These are phyloP conservation scores for Drymonia ruficornis DNA, from an alignment of 2,888 invertebrate genomes.

Conservation along the genomic window DNA sequence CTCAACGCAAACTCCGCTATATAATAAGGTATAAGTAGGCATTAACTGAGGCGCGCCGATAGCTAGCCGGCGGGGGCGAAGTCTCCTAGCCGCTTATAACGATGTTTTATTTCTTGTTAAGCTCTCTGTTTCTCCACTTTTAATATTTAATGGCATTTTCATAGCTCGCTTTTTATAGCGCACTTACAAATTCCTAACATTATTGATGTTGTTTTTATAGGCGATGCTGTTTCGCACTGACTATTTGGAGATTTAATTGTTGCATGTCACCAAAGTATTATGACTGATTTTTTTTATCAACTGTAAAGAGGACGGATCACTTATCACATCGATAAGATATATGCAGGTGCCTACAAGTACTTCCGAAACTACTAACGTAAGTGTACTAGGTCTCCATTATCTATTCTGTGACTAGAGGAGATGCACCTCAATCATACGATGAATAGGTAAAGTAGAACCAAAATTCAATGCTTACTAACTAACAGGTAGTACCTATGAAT, in stretches of 20 bases:
- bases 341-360: background rate
- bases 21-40: constrained; percentile 85
- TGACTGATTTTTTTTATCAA: too few relatives aligned
- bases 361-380: too few relatives aligned
- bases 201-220: constrained; percentile 73
- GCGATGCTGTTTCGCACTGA: constrained; percentile 26
- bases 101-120: constrained; percentile 85
- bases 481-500: background rate
- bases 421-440: too few relatives aligned
- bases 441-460: too few relatives aligned
- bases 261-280: constrained; percentile 35
- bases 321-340: too few relatives aligned
- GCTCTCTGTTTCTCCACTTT: constrained; percentile 85
- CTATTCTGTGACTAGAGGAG: too few relatives aligned
- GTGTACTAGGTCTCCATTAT: too few relatives aligned
- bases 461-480: too few relatives aligned
- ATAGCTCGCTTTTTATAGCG: constrained; percentile 82
- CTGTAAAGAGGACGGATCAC: too few relatives aligned
- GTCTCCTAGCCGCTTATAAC: constrained; percentile 79
- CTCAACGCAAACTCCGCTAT: constrained; percentile 85
- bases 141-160: constrained; percentile 85
- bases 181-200: constrained; percentile 78
- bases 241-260: constrained; percentile 41
- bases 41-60: constrained; percentile 84
- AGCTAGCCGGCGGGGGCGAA: constrained; percentile 78